These are phyloP conservation scores for Diorhabda sublineata DNA, from an alignment of 1,140 invertebrate genomes.

Conservation along the genomic window DNA sequence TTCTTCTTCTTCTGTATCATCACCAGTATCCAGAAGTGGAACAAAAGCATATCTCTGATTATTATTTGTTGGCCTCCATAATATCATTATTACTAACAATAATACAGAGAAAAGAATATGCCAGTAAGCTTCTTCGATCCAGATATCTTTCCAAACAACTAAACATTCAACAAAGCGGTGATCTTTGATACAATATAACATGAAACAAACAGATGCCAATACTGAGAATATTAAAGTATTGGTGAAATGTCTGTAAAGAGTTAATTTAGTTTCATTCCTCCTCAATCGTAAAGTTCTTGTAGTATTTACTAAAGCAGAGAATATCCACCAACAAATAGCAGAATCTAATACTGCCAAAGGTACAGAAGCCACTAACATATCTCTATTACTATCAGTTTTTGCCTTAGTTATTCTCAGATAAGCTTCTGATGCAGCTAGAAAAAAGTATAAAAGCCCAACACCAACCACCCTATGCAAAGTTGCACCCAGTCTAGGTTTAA, in stretches of 20 bases:
- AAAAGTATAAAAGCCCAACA: slow-evolving; percentile 76
- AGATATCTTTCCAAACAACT: slow-evolving; percentile 81
- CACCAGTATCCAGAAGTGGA: slow-evolving; percentile 80
- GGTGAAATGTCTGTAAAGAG: slow-evolving; percentile 87
- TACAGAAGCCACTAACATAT: slow-evolving; percentile 67
- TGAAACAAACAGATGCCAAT: slow-evolving; percentile 82
- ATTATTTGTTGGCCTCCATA: slow-evolving; percentile 92
- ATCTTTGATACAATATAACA: slow-evolving; percentile 85
- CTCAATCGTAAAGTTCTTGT: slow-evolving; percentile 80
- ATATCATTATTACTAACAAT: slow-evolving; percentile 86
- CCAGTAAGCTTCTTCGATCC: slow-evolving; percentile 93
- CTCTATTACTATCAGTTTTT: slow-evolving; percentile 61
- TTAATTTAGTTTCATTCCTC: slow-evolving; percentile 84
- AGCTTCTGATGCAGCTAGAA: slow-evolving; percentile 76
- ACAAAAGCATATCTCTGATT: slow-evolving; percentile 95
- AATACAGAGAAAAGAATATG: slow-evolving; percentile 86
- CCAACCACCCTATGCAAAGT: slow-evolving; percentile 81
- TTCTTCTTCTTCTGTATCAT: slow-evolving; percentile 82
- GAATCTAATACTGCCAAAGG: slow-evolving; percentile 69
- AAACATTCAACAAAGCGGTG: slow-evolving; percentile 39
- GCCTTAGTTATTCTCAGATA: slow-evolving; percentile 70
- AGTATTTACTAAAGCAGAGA: slow-evolving; percentile 83
- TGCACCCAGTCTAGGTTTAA: slow-evolving; percentile 84
- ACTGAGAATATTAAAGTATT: slow-evolving; percentile 89
- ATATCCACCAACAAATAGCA: slow-evolving; percentile 80